Evolutionary conservation across 2,113 vertebrate species (phyloP).

Genomic region (Chelonoidis abingdonii): DNA sequence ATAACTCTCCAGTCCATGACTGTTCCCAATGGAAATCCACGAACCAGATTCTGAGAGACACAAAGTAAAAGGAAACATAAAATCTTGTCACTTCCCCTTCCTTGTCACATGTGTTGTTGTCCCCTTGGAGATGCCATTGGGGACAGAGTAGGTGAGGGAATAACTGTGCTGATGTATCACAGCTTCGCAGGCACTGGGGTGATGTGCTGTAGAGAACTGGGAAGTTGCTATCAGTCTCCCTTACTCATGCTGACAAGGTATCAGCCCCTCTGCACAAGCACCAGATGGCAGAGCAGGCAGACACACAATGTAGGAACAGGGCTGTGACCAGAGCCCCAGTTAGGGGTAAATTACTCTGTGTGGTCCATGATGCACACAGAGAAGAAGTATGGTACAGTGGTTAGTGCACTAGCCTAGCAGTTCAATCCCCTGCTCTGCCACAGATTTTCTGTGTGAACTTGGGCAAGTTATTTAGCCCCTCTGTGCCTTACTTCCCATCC

Average conservation of each 20-base stretch:
- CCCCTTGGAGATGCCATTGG: background rate
- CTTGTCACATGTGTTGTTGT: background rate
- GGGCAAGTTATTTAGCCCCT: too few relatives aligned
- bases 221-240: background rate
- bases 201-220: background rate
- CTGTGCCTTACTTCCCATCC: too few relatives aligned
- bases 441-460: too few relatives aligned
- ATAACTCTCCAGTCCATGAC: background rate
- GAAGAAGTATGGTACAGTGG: too few relatives aligned
- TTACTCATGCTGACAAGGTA: background rate
- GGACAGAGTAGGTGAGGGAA: background rate
- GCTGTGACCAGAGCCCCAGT: background rate
- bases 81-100: background rate
- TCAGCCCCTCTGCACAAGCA: background rate
- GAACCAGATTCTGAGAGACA: background rate
- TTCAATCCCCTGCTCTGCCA: too few relatives aligned
- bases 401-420: too few relatives aligned
- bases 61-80: background rate
- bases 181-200: background rate
- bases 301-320: background rate
- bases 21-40: background rate
- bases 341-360: too few relatives aligned
- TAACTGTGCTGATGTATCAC: background rate
- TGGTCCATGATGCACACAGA: too few relatives aligned
- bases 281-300: background rate